These are phyloP conservation scores for Enteromius mattozi DNA, from an alignment of 2,797 vertebrate genomes.

Conservation along the genomic window DNA sequence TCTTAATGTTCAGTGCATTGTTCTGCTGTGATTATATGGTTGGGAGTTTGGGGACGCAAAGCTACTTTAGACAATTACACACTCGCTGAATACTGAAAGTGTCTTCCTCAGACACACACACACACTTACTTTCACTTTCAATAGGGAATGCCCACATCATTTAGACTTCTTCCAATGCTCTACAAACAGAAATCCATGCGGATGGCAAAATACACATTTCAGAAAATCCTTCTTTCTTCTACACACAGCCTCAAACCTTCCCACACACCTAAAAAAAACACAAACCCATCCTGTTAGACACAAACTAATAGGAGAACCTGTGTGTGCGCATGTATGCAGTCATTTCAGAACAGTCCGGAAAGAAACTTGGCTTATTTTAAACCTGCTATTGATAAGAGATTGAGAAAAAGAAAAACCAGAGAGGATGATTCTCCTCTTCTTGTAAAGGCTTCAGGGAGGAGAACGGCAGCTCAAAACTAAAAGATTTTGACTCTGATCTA, in stretches of 20 bases:
- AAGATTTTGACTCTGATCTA: slow-evolving; percentile 40
- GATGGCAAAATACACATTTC: background rate
- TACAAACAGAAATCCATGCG: background rate
- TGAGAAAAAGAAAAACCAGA: background rate
- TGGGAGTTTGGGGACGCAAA: slow-evolving; percentile 34
- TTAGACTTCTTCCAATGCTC: background rate
- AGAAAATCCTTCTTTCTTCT: background rate
- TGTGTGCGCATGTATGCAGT: background rate
- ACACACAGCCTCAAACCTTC: background rate
- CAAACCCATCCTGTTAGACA: background rate
- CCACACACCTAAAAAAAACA: slow-evolving; percentile 5
- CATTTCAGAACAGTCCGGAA: slow-evolving; percentile 23
- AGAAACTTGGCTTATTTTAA: slow-evolving; percentile 16
- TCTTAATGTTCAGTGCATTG: slow-evolving; percentile 23
- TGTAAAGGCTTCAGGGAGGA: slow-evolving; percentile 2
- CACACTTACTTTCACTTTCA: background rate
- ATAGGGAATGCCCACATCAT: slow-evolving; percentile 3
- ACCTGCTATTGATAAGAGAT: slow-evolving; percentile 19
- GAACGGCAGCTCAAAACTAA: slow-evolving; percentile 19
- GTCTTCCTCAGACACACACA: slow-evolving; percentile 2
- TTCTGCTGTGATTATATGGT: slow-evolving; percentile 40
- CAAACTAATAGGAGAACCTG: background rate
- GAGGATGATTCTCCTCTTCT: background rate
- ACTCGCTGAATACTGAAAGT: slow-evolving; percentile 28
- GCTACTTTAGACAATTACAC: slow-evolving; percentile 44